Evolutionary conservation across 2,888 invertebrate species (phyloP).

Genomic region (Glyphotaelius pellucidus): DNA sequence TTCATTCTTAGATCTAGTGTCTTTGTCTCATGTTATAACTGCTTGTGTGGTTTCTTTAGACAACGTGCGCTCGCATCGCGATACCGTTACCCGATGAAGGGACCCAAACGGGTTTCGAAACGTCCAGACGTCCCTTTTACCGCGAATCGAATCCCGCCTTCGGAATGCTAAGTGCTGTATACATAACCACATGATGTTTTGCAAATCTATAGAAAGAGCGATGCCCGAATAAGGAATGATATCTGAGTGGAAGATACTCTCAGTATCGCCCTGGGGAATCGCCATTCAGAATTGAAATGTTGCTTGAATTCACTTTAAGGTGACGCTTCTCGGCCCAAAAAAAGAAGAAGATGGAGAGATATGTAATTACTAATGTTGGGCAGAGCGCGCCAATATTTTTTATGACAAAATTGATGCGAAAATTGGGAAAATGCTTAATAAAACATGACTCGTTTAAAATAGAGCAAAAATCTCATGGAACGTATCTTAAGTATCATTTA

Average conservation of each 20-base stretch:
- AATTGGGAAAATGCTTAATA: too few relatives aligned
- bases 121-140: slow-evolving; percentile 16
- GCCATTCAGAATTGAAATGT: neutral
- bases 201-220: neutral
- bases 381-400: too few relatives aligned
- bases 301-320: too few relatives aligned
- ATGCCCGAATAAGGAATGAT: neutral
- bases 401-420: too few relatives aligned
- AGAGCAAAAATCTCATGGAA: too few relatives aligned
- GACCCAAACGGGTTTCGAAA: slow-evolving; percentile 5
- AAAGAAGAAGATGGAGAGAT: too few relatives aligned
- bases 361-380: too few relatives aligned
- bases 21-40: neutral
- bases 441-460: too few relatives aligned
- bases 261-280: too few relatives aligned
- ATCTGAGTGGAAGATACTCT: neutral
- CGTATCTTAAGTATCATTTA: too few relatives aligned
- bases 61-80: neutral
- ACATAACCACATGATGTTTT: neutral
- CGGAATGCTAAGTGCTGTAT: neutral
- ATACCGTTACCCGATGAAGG: slow-evolving; percentile 16
- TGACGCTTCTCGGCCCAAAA: too few relatives aligned
- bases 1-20: neutral
- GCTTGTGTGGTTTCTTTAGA: neutral
- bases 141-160: neutral